Conservation (phyloP, 1,140 invertebrate species). For the Drosophila mauritiana region DNA sequence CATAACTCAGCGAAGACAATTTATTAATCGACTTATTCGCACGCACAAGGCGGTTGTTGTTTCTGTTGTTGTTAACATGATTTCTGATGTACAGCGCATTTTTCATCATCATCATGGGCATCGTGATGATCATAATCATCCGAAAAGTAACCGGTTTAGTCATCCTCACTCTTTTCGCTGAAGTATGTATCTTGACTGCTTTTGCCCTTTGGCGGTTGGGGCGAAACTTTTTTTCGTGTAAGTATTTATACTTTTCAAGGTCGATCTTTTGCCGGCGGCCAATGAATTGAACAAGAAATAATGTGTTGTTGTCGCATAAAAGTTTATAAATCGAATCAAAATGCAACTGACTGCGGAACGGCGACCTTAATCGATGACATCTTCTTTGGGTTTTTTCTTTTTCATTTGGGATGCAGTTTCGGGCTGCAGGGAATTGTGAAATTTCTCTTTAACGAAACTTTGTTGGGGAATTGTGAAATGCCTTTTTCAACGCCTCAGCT, state of each 20-base stretch:
- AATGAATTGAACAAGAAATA: constrained; percentile 38
- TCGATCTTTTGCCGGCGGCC: constrained; percentile 51
- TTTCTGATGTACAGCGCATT: constrained; percentile 33
- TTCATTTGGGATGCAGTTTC: constrained; percentile 40
- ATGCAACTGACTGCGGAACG: constrained; percentile 65
- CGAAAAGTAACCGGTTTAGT: constrained; percentile 43
- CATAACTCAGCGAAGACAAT: constrained; percentile 47
- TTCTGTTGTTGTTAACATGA: constrained; percentile 60
- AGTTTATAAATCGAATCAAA: constrained; percentile 33
- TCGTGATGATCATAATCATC: background rate
- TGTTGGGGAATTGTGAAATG: constrained; percentile 43
- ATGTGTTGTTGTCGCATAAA: constrained; percentile 21
- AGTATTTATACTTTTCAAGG: constrained; percentile 65
- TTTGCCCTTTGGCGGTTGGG: constrained; percentile 43
- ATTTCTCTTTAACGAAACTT: constrained; percentile 31
- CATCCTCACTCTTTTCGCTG: constrained; percentile 41
- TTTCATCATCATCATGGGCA: constrained; percentile 26
- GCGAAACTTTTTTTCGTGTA: constrained; percentile 42
- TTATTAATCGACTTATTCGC: constrained; percentile 78
- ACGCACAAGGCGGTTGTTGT: constrained; percentile 55
- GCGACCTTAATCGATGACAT: constrained; percentile 75
- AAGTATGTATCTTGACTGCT: constrained; percentile 42
- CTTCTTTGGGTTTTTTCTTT: constrained; percentile 1
- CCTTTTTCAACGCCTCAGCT: constrained; percentile 10
- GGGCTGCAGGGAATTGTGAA: constrained; percentile 45